Evolutionary conservation across 2,113 vertebrate species (phyloP), one percentile per base, ranked within the genome.

Genomic region (Carollia perspicillata): DNA sequence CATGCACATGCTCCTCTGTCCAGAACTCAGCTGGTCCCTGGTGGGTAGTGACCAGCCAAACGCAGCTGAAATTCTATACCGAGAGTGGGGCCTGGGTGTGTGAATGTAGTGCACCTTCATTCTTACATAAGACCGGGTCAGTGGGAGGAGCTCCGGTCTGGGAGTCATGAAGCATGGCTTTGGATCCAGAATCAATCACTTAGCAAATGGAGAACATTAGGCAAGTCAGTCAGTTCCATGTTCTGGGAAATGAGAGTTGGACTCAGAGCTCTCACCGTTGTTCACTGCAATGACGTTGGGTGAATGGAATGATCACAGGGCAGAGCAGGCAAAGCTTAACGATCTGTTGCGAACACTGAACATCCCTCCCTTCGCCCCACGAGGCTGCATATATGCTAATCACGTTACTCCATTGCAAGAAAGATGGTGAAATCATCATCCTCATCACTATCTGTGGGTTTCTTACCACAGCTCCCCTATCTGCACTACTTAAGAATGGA

Each of bases 171-270:
- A 60, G 28, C 42, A 6, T 47, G 42, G 49, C 33, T 81, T 80
- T 89, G 23, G 80, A 74, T 92, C 85, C 44, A 75, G 44, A 90
- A 53, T 68, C 33, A 44, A 2, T 92, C 63, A 51, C n/a, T 84
- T 49, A 42, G 53, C 55, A 65, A 60, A 69, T 63, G 35, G 33
- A 35, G 26, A 6, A 13, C 35, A 86, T 95, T 95, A 78, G 49
- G 94, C 96, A 94, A 94, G 58, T 58, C 23, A 3, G 81, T 90
- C 78, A 44, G 55, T 94, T 94, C 81, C n/a, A 96, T 85, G 42
- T 83, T 96, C 53, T 37, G 16, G 84, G 92, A 92, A 97, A 92
- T 2, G 53, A 71, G 58, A 74, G 51, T 18, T 5, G 8, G 51
- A 17, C 74, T 30, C 18, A 72, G 66, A 66, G 55, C 23, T 60